These are phyloP conservation scores for Ichneumoninae sp. DNA, from an alignment of 2,888 invertebrate species.

Conservation along the genomic window DNA sequence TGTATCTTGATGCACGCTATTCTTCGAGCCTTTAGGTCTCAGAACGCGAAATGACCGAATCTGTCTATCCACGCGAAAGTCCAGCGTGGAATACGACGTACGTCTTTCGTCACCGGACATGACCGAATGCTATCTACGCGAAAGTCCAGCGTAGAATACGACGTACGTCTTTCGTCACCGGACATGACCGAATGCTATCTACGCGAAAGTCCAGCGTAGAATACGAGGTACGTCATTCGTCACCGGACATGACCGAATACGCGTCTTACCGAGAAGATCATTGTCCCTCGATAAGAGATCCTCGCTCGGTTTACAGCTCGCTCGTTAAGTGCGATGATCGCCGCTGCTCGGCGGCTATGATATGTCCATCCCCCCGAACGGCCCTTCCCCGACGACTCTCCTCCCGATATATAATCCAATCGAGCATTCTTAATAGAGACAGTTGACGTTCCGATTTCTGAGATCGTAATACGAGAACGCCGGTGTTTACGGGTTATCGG, in stretches of 20 bases:
- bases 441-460: conserved; percentile 68
- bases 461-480: conserved; percentile 59
- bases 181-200: too few species aligned
- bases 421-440: conserved; percentile 73
- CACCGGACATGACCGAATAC: neutral
- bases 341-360: conserved; percentile 25
- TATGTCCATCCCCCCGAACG: conserved; percentile 51
- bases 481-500: conserved; percentile 6
- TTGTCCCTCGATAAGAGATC: conserved; percentile 9
- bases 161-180: too few species aligned
- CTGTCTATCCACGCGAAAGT: too few species aligned
- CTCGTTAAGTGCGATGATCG: conserved; percentile 42
- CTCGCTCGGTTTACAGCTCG: conserved; percentile 1
- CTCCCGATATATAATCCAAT: conserved; percentile 76
- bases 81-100: neutral
- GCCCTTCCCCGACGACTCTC: conserved; percentile 54
- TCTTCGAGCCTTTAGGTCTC: too few species aligned
- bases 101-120: neutral
- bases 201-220: neutral
- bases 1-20: too few species aligned
- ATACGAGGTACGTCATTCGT: neutral
- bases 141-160: too few species aligned
- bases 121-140: too few species aligned
- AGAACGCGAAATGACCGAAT: too few species aligned
- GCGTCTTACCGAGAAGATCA: neutral